Percentiles rank a stretch among this genome's conserved stretches.
phyloP scores from a whole-genome alignment of 1,140 invertebrate genomes.

The Drosophila parabipectinata region DNA sequence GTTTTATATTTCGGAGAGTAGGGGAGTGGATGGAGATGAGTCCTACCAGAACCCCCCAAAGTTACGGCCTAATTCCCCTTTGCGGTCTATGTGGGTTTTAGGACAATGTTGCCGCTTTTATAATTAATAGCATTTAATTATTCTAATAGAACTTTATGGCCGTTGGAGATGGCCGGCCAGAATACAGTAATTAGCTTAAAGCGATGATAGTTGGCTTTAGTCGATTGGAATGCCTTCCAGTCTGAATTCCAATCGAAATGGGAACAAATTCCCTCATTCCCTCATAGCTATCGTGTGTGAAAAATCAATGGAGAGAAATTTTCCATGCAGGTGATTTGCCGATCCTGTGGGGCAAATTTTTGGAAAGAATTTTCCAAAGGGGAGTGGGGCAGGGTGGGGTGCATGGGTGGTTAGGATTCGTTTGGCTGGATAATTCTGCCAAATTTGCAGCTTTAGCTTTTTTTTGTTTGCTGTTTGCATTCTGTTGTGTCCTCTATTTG shows the following conservation, averaged over 20 bases:
- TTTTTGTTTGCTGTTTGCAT: slow-evolving; percentile 46
- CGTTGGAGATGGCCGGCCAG: slow-evolving; percentile 24
- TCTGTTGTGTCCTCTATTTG: slow-evolving; percentile 33
- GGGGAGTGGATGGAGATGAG: neutral
- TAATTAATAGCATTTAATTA: slow-evolving; percentile 64
- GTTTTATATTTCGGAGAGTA: neutral
- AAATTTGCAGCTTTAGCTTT: slow-evolving; percentile 64
- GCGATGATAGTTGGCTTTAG: neutral
- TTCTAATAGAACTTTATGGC: slow-evolving; percentile 44
- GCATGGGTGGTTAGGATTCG: neutral
- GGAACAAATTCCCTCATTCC: neutral
- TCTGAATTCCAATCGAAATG: neutral
- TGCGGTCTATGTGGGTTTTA: slow-evolving; percentile 13
- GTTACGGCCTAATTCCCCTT: slow-evolving; percentile 3
- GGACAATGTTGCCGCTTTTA: slow-evolving; percentile 46
- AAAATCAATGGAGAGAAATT: slow-evolving; percentile 13
- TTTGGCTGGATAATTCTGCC: slow-evolving; percentile 54
- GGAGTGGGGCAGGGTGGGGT: neutral
- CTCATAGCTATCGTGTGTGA: too few species aligned
- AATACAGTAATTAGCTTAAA: slow-evolving; percentile 48
- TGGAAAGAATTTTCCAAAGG: too few species aligned
- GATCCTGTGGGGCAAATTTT: slow-evolving; percentile 9
- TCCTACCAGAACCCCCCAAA: neutral
- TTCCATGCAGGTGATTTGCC: slow-evolving; percentile 40
- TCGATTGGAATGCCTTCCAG: neutral